A percentile compares a stretch with the other conserved stretches of the same genome.
phyloP scores from a whole-genome alignment of 2,113 vertebrate species.

The Salvelinus sp. region DNA sequence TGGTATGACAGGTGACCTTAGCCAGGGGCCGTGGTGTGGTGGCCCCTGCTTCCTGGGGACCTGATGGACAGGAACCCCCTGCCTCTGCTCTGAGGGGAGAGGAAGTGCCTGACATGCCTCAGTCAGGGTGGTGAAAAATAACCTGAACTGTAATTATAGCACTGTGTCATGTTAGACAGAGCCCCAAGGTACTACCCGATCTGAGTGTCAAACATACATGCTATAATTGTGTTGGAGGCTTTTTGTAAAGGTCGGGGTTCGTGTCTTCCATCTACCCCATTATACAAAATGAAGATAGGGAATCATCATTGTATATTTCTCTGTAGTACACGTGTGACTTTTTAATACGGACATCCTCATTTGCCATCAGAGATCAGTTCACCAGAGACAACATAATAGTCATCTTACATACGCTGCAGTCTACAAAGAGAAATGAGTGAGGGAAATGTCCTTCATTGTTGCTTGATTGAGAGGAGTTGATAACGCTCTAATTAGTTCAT shows the following conservation, averaged over 20 bases:
- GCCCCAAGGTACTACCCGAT: background rate
- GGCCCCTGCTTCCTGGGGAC: background rate
- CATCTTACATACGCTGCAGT: background rate
- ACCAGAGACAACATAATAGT: background rate
- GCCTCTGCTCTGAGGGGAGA: background rate
- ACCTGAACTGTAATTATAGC: background rate
- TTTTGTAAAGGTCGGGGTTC: background rate
- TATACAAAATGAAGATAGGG: background rate
- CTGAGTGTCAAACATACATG: background rate
- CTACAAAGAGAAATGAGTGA: background rate
- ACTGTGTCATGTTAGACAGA: background rate
- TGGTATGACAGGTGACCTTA: no score
- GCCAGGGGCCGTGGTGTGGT: no score
- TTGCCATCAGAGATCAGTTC: background rate
- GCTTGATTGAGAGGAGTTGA: constrained; percentile 22
- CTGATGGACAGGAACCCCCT: background rate
- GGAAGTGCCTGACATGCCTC: constrained; percentile 3
- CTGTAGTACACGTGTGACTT: background rate
- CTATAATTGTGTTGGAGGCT: background rate
- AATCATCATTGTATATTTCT: background rate
- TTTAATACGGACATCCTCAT: background rate
- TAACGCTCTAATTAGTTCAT: constrained; percentile 13
- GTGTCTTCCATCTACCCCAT: background rate
- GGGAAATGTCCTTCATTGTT: constrained; percentile 21
- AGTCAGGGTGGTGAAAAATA: background rate